phyloP scores from a whole-genome alignment of 2,113 vertebrate genomes.

The Silurus meridionalis region DNA sequence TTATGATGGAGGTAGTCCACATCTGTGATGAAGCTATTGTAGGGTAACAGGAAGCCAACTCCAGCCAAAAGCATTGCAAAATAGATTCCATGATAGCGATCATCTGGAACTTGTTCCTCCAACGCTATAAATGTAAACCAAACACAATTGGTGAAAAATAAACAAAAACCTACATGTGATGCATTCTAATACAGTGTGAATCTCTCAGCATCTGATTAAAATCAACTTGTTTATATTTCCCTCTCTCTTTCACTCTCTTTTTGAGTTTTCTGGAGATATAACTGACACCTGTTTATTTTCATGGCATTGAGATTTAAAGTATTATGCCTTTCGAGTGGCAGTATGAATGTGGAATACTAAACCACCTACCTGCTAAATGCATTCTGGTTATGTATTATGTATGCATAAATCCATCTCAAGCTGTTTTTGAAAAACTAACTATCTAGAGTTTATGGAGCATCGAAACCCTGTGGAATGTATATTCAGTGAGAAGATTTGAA shows the following conservation, averaged over 20 bases:
- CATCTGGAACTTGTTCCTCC: constrained; percentile 84
- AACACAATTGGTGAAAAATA: not conserved
- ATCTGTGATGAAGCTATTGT: constrained; percentile 98
- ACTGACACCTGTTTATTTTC: not conserved
- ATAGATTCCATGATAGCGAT: constrained; percentile 94
- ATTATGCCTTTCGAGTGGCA: not conserved
- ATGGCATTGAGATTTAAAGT: not conserved
- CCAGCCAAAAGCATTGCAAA: constrained; percentile 97
- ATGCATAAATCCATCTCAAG: not conserved
- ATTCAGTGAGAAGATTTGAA: not conserved
- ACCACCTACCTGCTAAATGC: not conserved
- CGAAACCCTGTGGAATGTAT: not conserved
- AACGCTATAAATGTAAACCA: constrained; percentile 59
- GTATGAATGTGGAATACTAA: not conserved
- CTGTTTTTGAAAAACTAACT: not conserved
- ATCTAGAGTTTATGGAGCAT: not conserved
- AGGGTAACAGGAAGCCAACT: constrained; percentile 95
- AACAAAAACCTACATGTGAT: not conserved
- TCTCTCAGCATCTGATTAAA: constrained; percentile 4
- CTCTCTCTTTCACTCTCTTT: constrained; percentile 13
- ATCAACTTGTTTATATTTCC: constrained; percentile 26
- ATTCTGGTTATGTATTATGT: not conserved
- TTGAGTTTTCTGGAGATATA: not conserved
- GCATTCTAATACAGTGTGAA: constrained; percentile 1
- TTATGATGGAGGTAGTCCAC: constrained; percentile 97